These are phyloP conservation scores for Onthophagus taurus DNA, from an alignment of 1,140 invertebrate genomes.

Conservation along the genomic window DNA sequence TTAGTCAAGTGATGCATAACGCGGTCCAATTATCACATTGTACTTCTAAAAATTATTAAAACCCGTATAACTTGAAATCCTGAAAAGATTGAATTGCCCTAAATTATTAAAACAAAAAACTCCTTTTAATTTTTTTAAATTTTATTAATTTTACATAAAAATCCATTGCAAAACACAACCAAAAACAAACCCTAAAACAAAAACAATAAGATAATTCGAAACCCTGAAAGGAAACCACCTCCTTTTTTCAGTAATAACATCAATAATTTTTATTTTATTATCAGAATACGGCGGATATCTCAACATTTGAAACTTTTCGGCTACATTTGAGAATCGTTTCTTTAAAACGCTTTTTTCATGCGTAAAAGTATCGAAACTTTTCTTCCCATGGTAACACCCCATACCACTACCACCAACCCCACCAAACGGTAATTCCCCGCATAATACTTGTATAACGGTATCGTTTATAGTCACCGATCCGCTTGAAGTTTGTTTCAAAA, in stretches of 20 bases:
- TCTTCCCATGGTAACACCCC: constrained; percentile 85
- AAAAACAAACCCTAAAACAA: constrained; percentile 37
- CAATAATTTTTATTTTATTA: constrained; percentile 56
- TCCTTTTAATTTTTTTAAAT: too few species aligned
- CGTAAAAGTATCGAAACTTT: constrained; percentile 82
- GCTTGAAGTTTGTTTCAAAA: constrained; percentile 63
- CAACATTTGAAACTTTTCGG: constrained; percentile 49
- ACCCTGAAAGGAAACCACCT: not conserved
- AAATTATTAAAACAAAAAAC: too few species aligned
- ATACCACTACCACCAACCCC: constrained; percentile 84
- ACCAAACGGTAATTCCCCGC: constrained; percentile 11
- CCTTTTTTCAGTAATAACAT: constrained; percentile 43
- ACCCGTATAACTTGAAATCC: too few species aligned
- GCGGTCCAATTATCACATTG: too few species aligned
- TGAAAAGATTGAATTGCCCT: too few species aligned
- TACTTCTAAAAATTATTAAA: too few species aligned
- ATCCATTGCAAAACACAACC: too few species aligned
- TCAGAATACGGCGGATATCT: constrained; percentile 80
- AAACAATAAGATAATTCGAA: constrained; percentile 8
- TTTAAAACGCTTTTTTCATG: constrained; percentile 81
- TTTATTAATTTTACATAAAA: too few species aligned
- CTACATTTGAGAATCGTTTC: constrained; percentile 56
- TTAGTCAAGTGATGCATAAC: too few species aligned
- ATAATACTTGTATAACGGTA: constrained; percentile 57
- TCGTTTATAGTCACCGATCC: constrained; percentile 75